Conservation (phyloP, 1,140 invertebrate species). For the Aphaenogaster ashmeadi region DNA sequence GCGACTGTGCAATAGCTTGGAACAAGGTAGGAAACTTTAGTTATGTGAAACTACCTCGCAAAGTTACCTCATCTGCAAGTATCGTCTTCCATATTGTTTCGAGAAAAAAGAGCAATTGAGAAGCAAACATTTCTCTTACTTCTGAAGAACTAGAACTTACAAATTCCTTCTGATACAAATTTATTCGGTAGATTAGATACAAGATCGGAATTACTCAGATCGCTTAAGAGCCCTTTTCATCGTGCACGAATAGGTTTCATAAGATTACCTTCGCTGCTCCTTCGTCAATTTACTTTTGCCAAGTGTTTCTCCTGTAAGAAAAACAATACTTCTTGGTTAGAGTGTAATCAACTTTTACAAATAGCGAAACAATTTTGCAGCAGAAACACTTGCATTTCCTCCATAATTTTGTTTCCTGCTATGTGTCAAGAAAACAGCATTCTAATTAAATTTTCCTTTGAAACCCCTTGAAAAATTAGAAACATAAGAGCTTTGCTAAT, state of each 20-base stretch:
- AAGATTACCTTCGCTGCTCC: conserved; percentile 2
- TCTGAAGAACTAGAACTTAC: neutral
- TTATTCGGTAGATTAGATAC: neutral
- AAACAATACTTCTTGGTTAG: neutral
- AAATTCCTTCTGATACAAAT: neutral
- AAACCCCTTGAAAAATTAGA: neutral
- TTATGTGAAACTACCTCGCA: neutral
- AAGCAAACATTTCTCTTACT: neutral
- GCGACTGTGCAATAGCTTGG: neutral
- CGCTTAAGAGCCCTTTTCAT: neutral
- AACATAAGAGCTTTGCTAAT: neutral
- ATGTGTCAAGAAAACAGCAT: neutral
- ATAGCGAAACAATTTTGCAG: conserved; percentile 5
- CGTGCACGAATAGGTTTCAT: neutral
- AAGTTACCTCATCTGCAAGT: neutral
- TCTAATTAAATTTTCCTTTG: neutral
- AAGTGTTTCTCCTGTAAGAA: neutral
- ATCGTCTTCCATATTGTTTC: conserved; percentile 28
- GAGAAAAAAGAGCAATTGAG: neutral
- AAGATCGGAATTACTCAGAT: conserved; percentile 23
- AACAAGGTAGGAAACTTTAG: neutral
- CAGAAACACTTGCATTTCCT: neutral
- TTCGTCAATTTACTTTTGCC: neutral
- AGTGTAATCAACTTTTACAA: conserved; percentile 7
- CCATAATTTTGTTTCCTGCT: neutral